phyloP scores from a whole-genome alignment of 1,140 invertebrate species.

The Halesus radiatus region DNA sequence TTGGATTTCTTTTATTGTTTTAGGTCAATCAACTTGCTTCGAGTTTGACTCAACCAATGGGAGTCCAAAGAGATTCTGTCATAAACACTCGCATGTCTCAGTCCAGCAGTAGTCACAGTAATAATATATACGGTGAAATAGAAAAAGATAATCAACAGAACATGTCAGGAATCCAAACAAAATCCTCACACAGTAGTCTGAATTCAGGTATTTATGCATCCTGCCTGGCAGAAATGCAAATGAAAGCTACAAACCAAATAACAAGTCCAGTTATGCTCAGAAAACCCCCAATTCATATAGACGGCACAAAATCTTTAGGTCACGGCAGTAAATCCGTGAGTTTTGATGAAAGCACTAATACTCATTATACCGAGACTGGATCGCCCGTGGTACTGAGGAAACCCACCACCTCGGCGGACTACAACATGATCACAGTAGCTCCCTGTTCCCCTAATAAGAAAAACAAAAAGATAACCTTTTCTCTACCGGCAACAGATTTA shows the following conservation, averaged over 20 bases:
- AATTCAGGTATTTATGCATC: conserved; percentile 40
- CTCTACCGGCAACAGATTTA: not conserved
- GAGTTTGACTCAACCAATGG: conserved; percentile 28
- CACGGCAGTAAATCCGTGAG: conserved; percentile 21
- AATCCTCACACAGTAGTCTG: not conserved
- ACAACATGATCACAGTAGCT: not conserved
- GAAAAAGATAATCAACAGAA: not conserved
- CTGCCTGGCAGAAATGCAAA: conserved; percentile 41
- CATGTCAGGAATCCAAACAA: conserved; percentile 9
- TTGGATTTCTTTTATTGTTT: not conserved
- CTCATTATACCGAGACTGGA: conserved; percentile 15
- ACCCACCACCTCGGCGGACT: conserved; percentile 36
- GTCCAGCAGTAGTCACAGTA: conserved; percentile 8
- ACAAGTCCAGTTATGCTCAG: conserved; percentile 42
- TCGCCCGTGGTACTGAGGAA: conserved; percentile 46
- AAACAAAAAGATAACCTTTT: conserved; percentile 43
- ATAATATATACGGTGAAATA: conserved; percentile 1
- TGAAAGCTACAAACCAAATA: conserved; percentile 41
- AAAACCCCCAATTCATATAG: conserved; percentile 26
- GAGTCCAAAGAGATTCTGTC: not conserved
- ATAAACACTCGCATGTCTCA: conserved; percentile 11
- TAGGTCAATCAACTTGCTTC: conserved; percentile 37
- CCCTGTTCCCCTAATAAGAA: conserved; percentile 44
- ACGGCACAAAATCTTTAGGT: conserved; percentile 16
- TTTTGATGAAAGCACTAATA: conserved; percentile 30